Evolutionary conservation across 2,113 vertebrate genomes (phyloP), one percentile per base, ranked within the genome.

Genomic region (Sinocyclocheilus anshuiensis): DNA sequence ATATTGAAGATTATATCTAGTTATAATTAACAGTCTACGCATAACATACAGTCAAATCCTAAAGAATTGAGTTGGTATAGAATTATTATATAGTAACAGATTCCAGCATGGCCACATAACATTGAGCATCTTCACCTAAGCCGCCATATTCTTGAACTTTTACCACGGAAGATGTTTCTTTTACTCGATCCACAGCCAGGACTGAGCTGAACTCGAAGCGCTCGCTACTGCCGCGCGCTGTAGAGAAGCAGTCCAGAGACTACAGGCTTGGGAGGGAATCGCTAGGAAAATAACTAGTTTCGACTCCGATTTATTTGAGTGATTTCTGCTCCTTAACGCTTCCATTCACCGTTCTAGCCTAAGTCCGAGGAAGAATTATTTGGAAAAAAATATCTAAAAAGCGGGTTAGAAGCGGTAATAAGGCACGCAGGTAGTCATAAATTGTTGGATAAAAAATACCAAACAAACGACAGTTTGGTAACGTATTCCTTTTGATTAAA

Each of bases 81-180:
- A 11, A 45, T 45, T 42, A 53, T 53, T 6, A 55, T 55, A 55
- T 55, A 22, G 42, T 76, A 53, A 48, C 61, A 26, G 1, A 55
- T 29, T 61, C 26, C 48, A 61, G 69, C 16, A 55, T 42, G 33
- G 13, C 26, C 50, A 26, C 20, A 7, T 87, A 81, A 90, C 91
- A 86, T 89, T 91, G 86, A 86, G 16, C 84, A 4, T 29, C 24
- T 22, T 22, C 3, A 0, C 36, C 4, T 42, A 65, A 61, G 88
- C 86, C 10, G 92, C 92, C 94, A 94, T 94, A 0, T 88, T 93
- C 16, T 33, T 89, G 83, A 33, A 91, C 92, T 94, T 78, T 93
- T 89, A 91, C 92, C 86, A n/a, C 36, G 93, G 94, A 95, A 94
- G 91, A 45, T 7, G 9, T 26, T n/a, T 10, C 22, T 57, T 26